Evolutionary conservation across 64 coral and sea anemone species (phyloP), one percentile per base, ranked within the genome.

Genomic region (Montipora capricornis): DNA sequence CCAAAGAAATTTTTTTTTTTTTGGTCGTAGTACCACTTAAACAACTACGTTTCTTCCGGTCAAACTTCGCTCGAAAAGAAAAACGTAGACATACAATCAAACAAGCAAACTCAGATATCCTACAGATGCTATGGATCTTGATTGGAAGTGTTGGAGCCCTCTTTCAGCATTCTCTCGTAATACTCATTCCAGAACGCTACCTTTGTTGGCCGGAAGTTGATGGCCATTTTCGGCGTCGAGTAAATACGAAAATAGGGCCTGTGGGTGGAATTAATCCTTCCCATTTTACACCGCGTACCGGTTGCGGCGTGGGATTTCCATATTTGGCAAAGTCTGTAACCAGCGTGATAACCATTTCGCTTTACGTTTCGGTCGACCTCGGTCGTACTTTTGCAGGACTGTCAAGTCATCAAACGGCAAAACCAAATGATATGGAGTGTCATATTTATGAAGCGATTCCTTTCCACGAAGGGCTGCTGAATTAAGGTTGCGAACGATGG

Each of bases 241-340:
- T 85, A 76, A 57, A 93, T 88, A 9, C 77, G 77, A 49, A 93
- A 5, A 48, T 93, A 93, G 0, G 49, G 74, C 68, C 9, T 76
- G 80, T 84, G 79, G 9, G 44, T 77, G 4, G 79, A 68, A 49
- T 93, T 88, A 29, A 96, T 74, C 44, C 45, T 68, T 57, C 29
- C 94, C 90, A 93, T 12, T 44, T 58, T n/a, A 91, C 77, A 80
- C 78, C 78, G 15, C 4, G 37, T 0, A 89, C 55, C 5, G 84
- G 90, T 14, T 89, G 82, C 7, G 73, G 68, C 11, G 90, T 95
- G 8, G 94, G 94, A 49, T 96, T 92, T 68, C 86, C 90, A 44
- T 84, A 91, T 76, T 90, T 91, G 51, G 94, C 94, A 74, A 96
- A 96, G 73, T 96, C 93, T 16, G 94, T 93, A 13, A 96, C 89